Percentiles rank a stretch among this genome's conserved stretches.
phyloP scores from a whole-genome alignment of 2,888 invertebrate species.

The Xestia ashworthii region DNA sequence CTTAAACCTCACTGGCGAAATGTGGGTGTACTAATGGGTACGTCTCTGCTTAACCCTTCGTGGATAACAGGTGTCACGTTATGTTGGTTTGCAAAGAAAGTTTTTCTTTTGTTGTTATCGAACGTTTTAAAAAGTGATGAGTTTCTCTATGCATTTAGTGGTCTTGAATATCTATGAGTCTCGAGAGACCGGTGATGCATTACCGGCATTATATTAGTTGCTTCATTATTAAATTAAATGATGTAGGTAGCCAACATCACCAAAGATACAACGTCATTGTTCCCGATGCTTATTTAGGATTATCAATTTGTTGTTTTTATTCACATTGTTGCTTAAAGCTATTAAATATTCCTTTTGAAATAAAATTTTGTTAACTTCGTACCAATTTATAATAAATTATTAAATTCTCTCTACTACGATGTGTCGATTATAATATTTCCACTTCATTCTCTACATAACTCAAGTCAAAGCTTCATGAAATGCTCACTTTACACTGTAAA shows the following conservation, averaged over 20 bases:
- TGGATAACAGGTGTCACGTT: not conserved
- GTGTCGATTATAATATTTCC: not conserved
- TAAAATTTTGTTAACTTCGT: not conserved
- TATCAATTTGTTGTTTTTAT: not conserved
- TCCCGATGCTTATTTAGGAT: not conserved
- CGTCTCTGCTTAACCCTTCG: too few relatives aligned
- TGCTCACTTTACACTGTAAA: not conserved
- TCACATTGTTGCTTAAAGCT: not conserved
- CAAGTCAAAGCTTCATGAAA: not conserved
- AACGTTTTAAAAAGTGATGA: not conserved
- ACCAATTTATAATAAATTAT: not conserved
- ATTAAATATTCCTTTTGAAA: not conserved
- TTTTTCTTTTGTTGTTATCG: not conserved
- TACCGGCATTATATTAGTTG: slow-evolving; percentile 18
- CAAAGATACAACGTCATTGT: not conserved
- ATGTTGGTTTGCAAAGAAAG: not conserved
- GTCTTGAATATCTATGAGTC: slow-evolving; percentile 3
- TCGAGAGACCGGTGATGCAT: slow-evolving; percentile 22
- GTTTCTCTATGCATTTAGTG: slow-evolving; percentile 1
- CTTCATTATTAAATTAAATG: slow-evolving; percentile 17
- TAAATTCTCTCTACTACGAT: not conserved
- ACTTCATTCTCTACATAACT: not conserved
- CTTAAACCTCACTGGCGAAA: not conserved
- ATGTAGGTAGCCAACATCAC: not conserved
- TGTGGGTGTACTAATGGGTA: not conserved